Evolutionary conservation across 2,797 vertebrate species (phyloP), one percentile per base, ranked within the genome.

Genomic region (Synaphobranchus kaupii): DNA sequence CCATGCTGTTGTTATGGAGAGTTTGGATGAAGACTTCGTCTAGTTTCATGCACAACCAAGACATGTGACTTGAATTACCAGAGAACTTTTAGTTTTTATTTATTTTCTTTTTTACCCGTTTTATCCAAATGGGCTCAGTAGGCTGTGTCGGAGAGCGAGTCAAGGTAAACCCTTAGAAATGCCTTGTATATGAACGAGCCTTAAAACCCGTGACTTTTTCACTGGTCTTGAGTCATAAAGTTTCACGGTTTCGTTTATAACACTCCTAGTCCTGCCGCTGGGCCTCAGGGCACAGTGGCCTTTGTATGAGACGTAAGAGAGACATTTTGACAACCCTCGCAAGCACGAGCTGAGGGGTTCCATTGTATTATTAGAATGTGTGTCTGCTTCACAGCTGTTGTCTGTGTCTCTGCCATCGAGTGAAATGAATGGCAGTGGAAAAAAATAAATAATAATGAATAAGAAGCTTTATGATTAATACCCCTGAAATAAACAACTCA

Each of bases 351-450:
- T 52, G 50, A 84, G 31, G 13, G 31, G 17, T 13, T 5, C 22
- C 2, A 12, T 1, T 63, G 4, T 84, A 20, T 84, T 84, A 34
- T 39, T 60, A 39, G 56, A 44, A 44, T 22, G 34, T 8, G 6
- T 28, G 28, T 63, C 83, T 63, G 88, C 90, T 90, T 47, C 48
- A 7, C 90, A 90, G 84, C 83, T 88, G 66, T 89, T 89, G 87
- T 82, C 34, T 89, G 63, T 90, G 31, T 44, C 58, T 84, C 52
- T 34, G 28, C 8, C n/a, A 50, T 84, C 10, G 54, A 34, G 28
- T 60, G 83, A 58, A 60, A 58, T 17, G 52, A 84, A 84, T 31
- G 83, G 50, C 28, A 63, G 13, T 39, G 52, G 4, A 25, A 39
- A 9, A 39, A 44, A 47, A 4, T 56, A n/a, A 60, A 52, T 52